Conservation (phyloP, 2,113 vertebrate species). For the Copsychus sechellarum region DNA sequence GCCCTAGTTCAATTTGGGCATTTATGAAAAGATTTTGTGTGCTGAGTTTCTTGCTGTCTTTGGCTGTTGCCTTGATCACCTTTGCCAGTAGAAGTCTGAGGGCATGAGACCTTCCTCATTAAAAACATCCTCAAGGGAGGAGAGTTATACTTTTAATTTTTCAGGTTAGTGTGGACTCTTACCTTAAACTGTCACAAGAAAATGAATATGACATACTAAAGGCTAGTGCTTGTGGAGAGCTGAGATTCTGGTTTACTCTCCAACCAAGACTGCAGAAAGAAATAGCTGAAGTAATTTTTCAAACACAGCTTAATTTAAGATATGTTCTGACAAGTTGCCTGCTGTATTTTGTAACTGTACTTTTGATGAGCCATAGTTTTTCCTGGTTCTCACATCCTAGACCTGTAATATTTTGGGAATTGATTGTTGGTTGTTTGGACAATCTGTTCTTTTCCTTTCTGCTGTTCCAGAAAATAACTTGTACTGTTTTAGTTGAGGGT, state of each 20-base stretch:
- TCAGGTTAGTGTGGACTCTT: background rate
- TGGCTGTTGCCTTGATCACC: background rate
- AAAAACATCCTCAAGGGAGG: background rate
- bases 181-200: background rate
- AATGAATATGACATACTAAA: background rate
- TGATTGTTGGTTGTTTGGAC: background rate
- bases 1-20: background rate
- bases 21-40: background rate
- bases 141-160: background rate
- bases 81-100: background rate
- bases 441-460: background rate
- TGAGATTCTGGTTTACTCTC: background rate
- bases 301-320: background rate
- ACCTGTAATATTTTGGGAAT: background rate
- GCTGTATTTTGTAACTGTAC: background rate
- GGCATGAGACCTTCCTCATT: background rate
- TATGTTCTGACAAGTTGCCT: background rate
- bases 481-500: background rate
- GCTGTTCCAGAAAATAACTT: background rate
- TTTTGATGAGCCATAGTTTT: background rate
- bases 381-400: background rate
- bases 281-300: background rate
- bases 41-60: background rate
- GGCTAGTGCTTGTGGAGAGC: background rate
- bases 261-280: background rate